A percentile compares a stretch with the other conserved stretches of the same genome.
phyloP scores from a whole-genome alignment of 2,113 vertebrate genomes.

The Triplophysa dalaica region DNA sequence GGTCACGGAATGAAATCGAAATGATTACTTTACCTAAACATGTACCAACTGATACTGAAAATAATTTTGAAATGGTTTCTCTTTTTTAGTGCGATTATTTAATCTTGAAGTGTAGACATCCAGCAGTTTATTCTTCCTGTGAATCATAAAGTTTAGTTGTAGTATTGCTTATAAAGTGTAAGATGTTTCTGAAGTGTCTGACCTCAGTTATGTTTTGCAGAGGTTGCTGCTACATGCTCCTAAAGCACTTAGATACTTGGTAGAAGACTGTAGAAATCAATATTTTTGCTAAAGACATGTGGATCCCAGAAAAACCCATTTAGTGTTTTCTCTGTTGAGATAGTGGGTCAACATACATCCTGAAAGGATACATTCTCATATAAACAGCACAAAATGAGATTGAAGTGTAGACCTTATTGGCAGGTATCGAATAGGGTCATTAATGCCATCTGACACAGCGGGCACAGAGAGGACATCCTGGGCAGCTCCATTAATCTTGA shows the following conservation, averaged over 20 bases:
- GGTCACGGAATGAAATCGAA: too few relatives aligned
- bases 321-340: not conserved
- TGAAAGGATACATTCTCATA: not conserved
- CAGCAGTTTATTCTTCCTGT: not conserved
- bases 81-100: too few relatives aligned
- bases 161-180: not conserved
- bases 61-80: too few relatives aligned
- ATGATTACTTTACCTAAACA: too few relatives aligned
- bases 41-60: too few relatives aligned
- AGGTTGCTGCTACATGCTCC: not conserved
- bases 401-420: not conserved
- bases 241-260: constrained; percentile 3
- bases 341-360: not conserved
- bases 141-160: not conserved
- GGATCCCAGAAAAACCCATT: not conserved
- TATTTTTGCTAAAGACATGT: not conserved
- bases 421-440: constrained; percentile 16
- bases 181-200: not conserved
- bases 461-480: constrained; percentile 25
- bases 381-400: not conserved
- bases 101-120: too few relatives aligned
- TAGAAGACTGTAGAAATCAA: constrained; percentile 7
- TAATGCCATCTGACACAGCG: not conserved
- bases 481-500: constrained; percentile 20
- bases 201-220: constrained; percentile 9